Base-by-base conservation (phyloP, 1,140 invertebrate genomes). In the Dolichoris vasculosae region DNA sequence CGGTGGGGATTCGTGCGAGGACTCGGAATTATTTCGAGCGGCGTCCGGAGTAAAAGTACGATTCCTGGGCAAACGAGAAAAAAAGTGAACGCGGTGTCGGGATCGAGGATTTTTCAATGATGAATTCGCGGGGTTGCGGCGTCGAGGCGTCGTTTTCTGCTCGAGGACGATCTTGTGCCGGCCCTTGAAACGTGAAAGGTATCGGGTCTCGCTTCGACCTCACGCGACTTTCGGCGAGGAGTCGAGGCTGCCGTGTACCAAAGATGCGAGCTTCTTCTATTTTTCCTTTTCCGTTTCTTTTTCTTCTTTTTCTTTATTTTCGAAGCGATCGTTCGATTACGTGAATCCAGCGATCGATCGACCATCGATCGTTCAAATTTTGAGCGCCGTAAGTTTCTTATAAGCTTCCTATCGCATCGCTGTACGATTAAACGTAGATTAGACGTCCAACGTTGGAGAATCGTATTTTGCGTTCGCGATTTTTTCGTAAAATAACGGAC, bases 121-220 rank as follows among this genome's bases (percentile, higher is more conserved):
- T 11, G 48, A 76, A 8, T 77, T 77, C 69, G 20, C 13, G 38
- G 20, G 2, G 6, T 2, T 59, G 4, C 32, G 32, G 30, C 38
- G 0, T 7, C 30, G 23, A 4, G 17, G 75, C 13, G 23, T 55
- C 23, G 40, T 51, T 77, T 55, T 35, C 32, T 15, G 7, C 11
- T 2, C 6, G n/a, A 71, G 2, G 79, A 51, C 15, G 64, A 35
- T 35, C 30, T 2, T 2, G 26, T 46, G 40, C 26, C 11, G 46
- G 83, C 83, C 83, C 83, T 84, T 84, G 75, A 84, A 84, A 84
- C 78, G 83, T 84, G 75, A 84, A 84, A 84, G 83, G 83, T 63
- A 30, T 30, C 43, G 17, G 75, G 38, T 64, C 48, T 67, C 32
- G 43, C 35, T 69, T 59, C 9, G 38, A 59, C 26, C 48, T 82